A percentile compares a stretch with the other conserved stretches of the same genome.
Evolutionary conservation across 2,797 vertebrate species (phyloP).

Genomic region (Fringilla coelebs): DNA sequence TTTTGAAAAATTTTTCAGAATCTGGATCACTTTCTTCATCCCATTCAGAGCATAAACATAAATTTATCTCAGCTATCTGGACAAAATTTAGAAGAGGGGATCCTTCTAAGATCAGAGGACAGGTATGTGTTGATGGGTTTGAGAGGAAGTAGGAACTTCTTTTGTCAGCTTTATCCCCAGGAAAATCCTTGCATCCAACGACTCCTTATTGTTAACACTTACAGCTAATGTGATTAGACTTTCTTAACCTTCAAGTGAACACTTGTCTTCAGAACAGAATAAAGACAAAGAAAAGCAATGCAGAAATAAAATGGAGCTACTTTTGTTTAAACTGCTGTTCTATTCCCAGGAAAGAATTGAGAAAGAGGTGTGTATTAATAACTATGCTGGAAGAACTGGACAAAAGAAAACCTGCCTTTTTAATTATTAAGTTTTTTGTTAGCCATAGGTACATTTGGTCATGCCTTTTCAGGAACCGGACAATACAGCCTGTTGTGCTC

Average conservation of each 20-base stretch:
- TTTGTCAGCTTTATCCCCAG: neutral
- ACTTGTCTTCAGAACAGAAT: slow-evolving; percentile 2
- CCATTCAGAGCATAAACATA: neutral
- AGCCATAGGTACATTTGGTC: neutral
- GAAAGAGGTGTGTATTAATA: neutral
- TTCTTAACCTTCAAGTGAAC: neutral
- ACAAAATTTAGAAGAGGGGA: neutral
- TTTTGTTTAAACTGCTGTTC: neutral
- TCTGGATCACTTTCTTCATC: neutral
- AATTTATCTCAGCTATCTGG: neutral
- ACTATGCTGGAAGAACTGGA: neutral
- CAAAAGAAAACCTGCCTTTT: neutral
- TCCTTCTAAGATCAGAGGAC: too few relatives aligned
- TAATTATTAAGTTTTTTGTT: neutral
- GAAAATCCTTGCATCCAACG: neutral
- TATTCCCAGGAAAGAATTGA: neutral
- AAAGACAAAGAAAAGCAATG: neutral
- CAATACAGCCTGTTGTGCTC: neutral
- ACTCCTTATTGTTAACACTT: neutral
- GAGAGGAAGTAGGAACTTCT: neutral
- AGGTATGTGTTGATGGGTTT: neutral
- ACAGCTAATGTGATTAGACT: neutral
- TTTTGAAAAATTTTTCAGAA: neutral
- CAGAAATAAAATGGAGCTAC: neutral
- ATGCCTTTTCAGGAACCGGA: neutral